These are phyloP conservation scores for Gobius niger DNA, from an alignment of 2,113 vertebrate species.

Conservation along the genomic window DNA sequence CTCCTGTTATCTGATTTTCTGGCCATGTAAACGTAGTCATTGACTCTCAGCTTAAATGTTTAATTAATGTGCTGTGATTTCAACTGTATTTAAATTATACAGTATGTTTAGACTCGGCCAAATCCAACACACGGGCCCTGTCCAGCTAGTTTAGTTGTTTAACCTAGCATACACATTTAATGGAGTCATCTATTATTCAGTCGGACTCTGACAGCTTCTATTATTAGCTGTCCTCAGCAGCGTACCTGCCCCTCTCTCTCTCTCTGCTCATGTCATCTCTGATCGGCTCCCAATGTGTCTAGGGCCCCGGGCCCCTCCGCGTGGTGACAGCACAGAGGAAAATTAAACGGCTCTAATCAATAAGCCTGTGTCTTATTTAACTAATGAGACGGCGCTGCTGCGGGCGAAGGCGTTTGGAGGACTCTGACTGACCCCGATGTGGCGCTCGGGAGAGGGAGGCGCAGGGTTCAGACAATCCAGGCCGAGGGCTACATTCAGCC, in stretches of 20 bases:
- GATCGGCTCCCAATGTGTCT: not conserved
- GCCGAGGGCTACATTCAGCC: not conserved
- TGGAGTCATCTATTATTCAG: conserved; percentile 1
- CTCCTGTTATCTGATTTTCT: too few relatives aligned
- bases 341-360: conserved; percentile 73
- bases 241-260: not conserved
- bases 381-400: conserved; percentile 66
- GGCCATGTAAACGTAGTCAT: too few relatives aligned
- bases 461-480: not conserved
- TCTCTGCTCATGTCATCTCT: not conserved
- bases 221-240: not conserved
- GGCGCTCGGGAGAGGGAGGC: not conserved
- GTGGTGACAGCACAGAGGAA: conserved; percentile 44
- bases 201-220: not conserved
- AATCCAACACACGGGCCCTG: not conserved
- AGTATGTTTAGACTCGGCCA: not conserved
- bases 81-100: too few relatives aligned
- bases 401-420: conserved; percentile 69
- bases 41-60: too few relatives aligned
- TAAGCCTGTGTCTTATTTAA: conserved; percentile 68
- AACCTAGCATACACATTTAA: not conserved
- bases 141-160: not conserved
- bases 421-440: conserved; percentile 17
- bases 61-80: too few relatives aligned
- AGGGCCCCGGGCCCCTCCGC: conserved; percentile 11